phyloP scores from a whole-genome alignment of 1,140 invertebrate genomes.

The Bilobella aurantiaca region DNA sequence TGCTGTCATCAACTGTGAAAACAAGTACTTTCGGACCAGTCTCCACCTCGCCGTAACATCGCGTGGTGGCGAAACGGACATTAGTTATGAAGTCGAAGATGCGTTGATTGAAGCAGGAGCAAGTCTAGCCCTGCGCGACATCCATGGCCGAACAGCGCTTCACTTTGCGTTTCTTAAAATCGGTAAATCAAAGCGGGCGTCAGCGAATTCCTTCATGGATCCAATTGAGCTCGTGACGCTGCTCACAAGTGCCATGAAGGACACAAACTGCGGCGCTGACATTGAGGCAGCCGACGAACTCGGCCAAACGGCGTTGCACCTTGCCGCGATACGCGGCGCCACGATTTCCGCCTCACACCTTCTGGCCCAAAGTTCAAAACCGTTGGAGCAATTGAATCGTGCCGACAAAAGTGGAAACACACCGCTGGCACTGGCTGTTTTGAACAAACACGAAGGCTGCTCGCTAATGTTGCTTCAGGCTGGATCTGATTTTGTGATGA shows the following conservation, averaged over 20 bases:
- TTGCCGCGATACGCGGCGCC: slow-evolving; percentile 43
- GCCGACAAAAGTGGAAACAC: slow-evolving; percentile 44
- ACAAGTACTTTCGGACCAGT: slow-evolving; percentile 38
- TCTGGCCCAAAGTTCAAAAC: neutral
- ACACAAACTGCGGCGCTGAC: slow-evolving; percentile 19
- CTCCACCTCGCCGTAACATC: slow-evolving; percentile 41
- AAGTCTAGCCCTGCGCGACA: slow-evolving; percentile 33
- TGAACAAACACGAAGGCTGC: slow-evolving; percentile 43
- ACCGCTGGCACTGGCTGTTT: slow-evolving; percentile 43
- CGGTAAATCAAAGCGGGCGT: slow-evolving; percentile 12
- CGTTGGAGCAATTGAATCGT: slow-evolving; percentile 36
- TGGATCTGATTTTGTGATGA: slow-evolving; percentile 39
- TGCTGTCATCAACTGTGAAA: slow-evolving; percentile 36
- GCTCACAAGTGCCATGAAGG: slow-evolving; percentile 38
- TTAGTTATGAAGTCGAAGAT: slow-evolving; percentile 37
- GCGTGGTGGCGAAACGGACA: slow-evolving; percentile 39
- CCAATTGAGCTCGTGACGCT: slow-evolving; percentile 44
- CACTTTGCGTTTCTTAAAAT: slow-evolving; percentile 45
- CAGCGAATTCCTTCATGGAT: slow-evolving; percentile 37
- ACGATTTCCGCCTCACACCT: slow-evolving; percentile 40
- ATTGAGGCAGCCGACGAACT: slow-evolving; percentile 40
- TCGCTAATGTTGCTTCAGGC: slow-evolving; percentile 43
- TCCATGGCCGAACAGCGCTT: slow-evolving; percentile 37
- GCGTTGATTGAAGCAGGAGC: slow-evolving; percentile 36
- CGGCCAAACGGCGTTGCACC: slow-evolving; percentile 43